Base-by-base conservation (phyloP, 2,113 vertebrate species). In the Mastomys natalensis region DNA sequence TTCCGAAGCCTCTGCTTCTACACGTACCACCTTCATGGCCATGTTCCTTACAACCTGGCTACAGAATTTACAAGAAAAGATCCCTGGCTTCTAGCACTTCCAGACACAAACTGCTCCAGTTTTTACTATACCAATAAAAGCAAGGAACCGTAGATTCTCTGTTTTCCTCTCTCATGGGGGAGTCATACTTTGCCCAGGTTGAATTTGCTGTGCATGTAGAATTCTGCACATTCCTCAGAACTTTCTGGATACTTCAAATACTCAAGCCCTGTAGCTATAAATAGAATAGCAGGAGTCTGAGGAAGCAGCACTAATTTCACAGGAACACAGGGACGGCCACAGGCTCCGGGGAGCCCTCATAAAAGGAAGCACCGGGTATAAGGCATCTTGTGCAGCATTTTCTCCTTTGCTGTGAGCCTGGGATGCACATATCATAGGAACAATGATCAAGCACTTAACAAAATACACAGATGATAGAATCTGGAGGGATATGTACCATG, bases 301-400 rank as follows among this genome's bases (percentile, higher is more conserved):
- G 98, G 98, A 98, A 98, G 98, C 62, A 95, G 93, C 96, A 98
- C 98, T 99, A 98, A 99, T 99, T 99, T 98, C 98, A 98, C 72
- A 98, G 98, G 98, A 98, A 98, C 98, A 98, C 97, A 98, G 98
- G 98, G 93, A 95, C 98, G 98, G 97, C 94, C 97, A 96, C 24
- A 95, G 95, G 92, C 96, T 98, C 98, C 98, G 93, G 85, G 53
- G 97, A 98, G n/a, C 58, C 74, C 93, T 88, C 0, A 29, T 60
- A 94, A 95, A 55, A 96, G 97, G 93, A 64, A 97, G 89, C 85
- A 66, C 11, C 55, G 72, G 45, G 81, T 58, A 51, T 22, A 31
- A 90, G 58, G 92, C 94, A 84, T 96, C 92, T 60, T 92, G 48
- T 89, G 58, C 92, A 66, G 29, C 82, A 80, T 97, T 95, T 12